Evolutionary conservation across 2,113 vertebrate species (phyloP).

Genomic region (Hippotragus niger): DNA sequence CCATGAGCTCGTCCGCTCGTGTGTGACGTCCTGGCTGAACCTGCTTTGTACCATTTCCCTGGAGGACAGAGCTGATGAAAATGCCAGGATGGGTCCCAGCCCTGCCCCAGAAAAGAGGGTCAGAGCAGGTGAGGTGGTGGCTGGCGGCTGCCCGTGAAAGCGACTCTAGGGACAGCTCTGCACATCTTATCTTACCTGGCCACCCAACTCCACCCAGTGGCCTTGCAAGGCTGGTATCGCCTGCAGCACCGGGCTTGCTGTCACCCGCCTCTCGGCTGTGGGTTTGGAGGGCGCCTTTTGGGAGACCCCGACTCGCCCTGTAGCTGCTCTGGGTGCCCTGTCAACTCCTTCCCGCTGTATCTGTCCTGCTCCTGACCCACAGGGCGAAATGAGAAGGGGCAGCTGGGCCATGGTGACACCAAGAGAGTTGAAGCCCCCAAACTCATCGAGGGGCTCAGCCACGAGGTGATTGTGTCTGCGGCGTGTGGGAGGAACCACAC

Average conservation of each 20-base stretch:
- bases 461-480: slow-evolving; percentile 86
- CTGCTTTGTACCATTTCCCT: accelerated
- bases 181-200: accelerated
- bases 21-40: not conserved
- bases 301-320: not conserved
- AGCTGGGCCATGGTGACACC: slow-evolving; percentile 94
- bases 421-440: slow-evolving; percentile 94
- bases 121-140: not conserved
- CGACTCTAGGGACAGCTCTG: accelerated
- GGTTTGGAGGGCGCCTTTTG: accelerated
- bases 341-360: not conserved
- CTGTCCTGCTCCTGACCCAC: not conserved
- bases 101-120: not conserved
- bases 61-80: accelerated
- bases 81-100: not conserved
- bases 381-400: slow-evolving; percentile 98
- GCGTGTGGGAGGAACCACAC: slow-evolving; percentile 97
- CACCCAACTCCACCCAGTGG: accelerated
- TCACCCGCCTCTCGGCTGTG: accelerated
- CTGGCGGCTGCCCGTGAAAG: not conserved
- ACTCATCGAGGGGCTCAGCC: slow-evolving; percentile 88
- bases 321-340: accelerated
- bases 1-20: accelerated
- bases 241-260: accelerated
- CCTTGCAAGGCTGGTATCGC: accelerated